A percentile compares a stretch with the other conserved stretches of the same genome.
Evolutionary conservation across 2,113 vertebrate species (phyloP).

Genomic region (Tragelaphus buxtoni): DNA sequence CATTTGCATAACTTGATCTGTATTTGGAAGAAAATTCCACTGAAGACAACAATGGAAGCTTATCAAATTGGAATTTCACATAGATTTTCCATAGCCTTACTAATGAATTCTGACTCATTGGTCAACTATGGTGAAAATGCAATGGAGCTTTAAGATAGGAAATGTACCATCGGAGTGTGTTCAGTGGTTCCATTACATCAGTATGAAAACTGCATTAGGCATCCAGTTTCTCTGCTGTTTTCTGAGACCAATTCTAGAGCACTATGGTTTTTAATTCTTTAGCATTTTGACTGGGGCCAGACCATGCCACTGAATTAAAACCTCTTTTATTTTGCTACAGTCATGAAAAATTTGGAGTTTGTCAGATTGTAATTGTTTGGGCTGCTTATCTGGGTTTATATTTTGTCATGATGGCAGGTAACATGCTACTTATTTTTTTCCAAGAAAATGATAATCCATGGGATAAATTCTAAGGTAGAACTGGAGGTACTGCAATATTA

Average conservation of each 20-base stretch:
- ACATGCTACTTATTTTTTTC: not conserved
- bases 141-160: slow-evolving; percentile 75
- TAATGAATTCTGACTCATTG: slow-evolving; percentile 81
- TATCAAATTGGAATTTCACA: slow-evolving; percentile 84
- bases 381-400: not conserved
- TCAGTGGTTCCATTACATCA: slow-evolving; percentile 46
- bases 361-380: not conserved
- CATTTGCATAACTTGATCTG: slow-evolving; percentile 81
- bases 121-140: slow-evolving; percentile 78
- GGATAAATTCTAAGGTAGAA: not conserved
- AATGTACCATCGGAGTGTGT: slow-evolving; percentile 60
- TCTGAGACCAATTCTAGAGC: not conserved
- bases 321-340: not conserved
- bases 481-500: not conserved
- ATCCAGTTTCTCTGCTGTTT: not conserved
- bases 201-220: not conserved
- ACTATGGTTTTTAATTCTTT: not conserved
- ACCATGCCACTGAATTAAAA: slow-evolving; percentile 37
- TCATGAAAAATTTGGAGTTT: not conserved
- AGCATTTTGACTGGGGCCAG: slow-evolving; percentile 43
- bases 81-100: slow-evolving; percentile 77
- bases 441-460: not conserved
- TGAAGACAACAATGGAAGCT: slow-evolving; percentile 81
- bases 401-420: not conserved
- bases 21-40: slow-evolving; percentile 79